Evolutionary conservation across 2,113 vertebrate species (phyloP), one percentile per base, ranked within the genome.

Genomic region (Leptodactylus fuscus): DNA sequence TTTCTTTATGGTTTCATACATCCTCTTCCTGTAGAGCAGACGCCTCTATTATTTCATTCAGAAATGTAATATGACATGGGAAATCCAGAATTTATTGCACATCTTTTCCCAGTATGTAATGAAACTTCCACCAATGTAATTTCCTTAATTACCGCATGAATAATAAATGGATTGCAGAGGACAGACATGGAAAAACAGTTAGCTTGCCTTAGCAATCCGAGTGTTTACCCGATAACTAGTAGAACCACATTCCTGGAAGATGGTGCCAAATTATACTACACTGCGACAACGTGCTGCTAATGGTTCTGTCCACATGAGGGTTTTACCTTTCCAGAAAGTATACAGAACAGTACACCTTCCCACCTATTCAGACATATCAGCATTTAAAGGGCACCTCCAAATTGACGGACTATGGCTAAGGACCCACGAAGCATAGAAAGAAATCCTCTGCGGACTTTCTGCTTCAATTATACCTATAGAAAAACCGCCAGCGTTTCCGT

Each of bases 111-210:
- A 49, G 41, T 49, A 32, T 69, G 58, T 69, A 81, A 81, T 69
- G 41, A 81, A 67, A 60, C 24, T 80, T 34, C 32, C 51, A 18
- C 4, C 41, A 15, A 48, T 67, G 79, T 81, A 69, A 49, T 81
- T 81, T 81, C 58, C 79, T 22, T 29, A 48, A 81, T 81, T 34
- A 48, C n/a, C 48, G 18, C 38, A 69, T 48, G n/a, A 34, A 32
- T n/a, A 79, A 36, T 41, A 4, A 44, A 44, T 27, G 20, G 2
- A 60, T 55, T 18, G 22, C 53, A 10, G 13, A 79, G 18, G 34
- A 18, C 24, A 11, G 55, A 41, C 36, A 80, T 60, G 51, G 51
- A 60, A 16, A 58, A 36, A 5, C 34, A 55, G 27, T 44, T 41
- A 7, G 32, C 10, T 22, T n/a, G 22, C 11, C n/a, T 36, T 78